A percentile compares a stretch with the other conserved stretches of the same genome.
These are phyloP conservation scores for Hypselothyrea guttata DNA, from an alignment of 2,888 invertebrate species.

Conservation along the genomic window DNA sequence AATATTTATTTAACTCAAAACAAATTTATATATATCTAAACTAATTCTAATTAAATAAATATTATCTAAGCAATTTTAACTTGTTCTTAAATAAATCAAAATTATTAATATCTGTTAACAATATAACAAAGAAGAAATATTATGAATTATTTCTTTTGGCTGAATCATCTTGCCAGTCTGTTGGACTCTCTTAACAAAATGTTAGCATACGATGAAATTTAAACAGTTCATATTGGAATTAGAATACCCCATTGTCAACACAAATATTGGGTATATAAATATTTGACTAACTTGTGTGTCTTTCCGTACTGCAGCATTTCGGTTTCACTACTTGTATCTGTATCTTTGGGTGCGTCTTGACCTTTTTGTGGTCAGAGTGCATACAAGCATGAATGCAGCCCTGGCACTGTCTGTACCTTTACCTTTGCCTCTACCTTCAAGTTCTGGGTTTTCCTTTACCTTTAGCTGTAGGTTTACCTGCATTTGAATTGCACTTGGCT, in stretches of 20 bases:
- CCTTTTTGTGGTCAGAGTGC: conserved; percentile 76
- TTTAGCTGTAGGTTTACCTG: conserved; percentile 18
- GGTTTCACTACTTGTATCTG: conserved; percentile 29
- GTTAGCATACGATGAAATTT: too few relatives aligned
- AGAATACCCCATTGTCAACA: neutral
- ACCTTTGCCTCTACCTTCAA: conserved; percentile 8
- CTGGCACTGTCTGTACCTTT: conserved; percentile 31
- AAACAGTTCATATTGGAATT: neutral
- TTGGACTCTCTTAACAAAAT: neutral
- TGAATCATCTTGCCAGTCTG: too few relatives aligned
- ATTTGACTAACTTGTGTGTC: conserved; percentile 38
- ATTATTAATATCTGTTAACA: too few relatives aligned
- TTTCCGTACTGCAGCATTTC: neutral
- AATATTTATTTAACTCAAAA: too few relatives aligned
- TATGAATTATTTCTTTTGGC: too few relatives aligned
- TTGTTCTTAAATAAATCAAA: too few relatives aligned
- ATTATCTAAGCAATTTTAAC: too few relatives aligned
- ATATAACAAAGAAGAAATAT: too few relatives aligned
- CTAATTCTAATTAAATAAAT: too few relatives aligned
- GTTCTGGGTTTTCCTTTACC: conserved; percentile 2
- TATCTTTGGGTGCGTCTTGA: conserved; percentile 63
- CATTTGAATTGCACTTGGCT: conserved; percentile 60
- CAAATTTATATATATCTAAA: too few relatives aligned
- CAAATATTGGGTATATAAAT: conserved; percentile 26
- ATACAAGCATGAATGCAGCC: conserved; percentile 68